Evolutionary conservation across 2,888 invertebrate species (phyloP).

Genomic region (Xestia sexstrigata): DNA sequence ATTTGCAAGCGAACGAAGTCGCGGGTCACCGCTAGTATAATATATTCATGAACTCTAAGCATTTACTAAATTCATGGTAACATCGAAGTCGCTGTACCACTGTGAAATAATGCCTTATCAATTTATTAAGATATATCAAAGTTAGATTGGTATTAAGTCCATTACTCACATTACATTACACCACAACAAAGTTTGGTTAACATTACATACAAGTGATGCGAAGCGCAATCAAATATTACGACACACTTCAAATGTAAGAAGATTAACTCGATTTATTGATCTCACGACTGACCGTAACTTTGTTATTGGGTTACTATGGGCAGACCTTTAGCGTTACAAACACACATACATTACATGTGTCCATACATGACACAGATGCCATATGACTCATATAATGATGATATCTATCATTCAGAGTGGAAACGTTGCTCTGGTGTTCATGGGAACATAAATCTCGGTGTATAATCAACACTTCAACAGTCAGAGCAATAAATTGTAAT

Average conservation of each 20-base stretch:
- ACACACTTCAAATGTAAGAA: slow-evolving; percentile 18
- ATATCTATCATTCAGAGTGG: slow-evolving; percentile 17
- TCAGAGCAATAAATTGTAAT: slow-evolving; percentile 1
- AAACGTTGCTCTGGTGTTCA: slow-evolving; percentile 23
- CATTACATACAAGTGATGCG: slow-evolving; percentile 30
- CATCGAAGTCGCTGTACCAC: neutral
- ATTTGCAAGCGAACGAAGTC: too few relatives aligned
- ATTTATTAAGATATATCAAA: neutral
- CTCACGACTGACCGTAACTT: slow-evolving; percentile 39
- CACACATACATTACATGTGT: neutral
- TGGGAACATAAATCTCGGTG: slow-evolving; percentile 31
- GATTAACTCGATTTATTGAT: slow-evolving; percentile 13
- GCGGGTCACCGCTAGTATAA: too few relatives aligned
- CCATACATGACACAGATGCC: slow-evolving; percentile 52
- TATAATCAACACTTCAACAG: slow-evolving; percentile 18
- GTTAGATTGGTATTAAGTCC: slow-evolving; percentile 1
- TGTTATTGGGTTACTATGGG: slow-evolving; percentile 38
- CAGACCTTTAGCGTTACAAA: slow-evolving; percentile 28
- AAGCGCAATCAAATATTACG: slow-evolving; percentile 35
- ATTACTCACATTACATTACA: too few relatives aligned
- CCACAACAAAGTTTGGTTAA: slow-evolving; percentile 17
- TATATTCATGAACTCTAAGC: neutral
- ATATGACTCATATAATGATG: slow-evolving; percentile 54
- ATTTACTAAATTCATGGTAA: neutral
- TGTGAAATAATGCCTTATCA: neutral